Conservation (phyloP, 2,113 vertebrate species). For the Indicator maculatus region DNA sequence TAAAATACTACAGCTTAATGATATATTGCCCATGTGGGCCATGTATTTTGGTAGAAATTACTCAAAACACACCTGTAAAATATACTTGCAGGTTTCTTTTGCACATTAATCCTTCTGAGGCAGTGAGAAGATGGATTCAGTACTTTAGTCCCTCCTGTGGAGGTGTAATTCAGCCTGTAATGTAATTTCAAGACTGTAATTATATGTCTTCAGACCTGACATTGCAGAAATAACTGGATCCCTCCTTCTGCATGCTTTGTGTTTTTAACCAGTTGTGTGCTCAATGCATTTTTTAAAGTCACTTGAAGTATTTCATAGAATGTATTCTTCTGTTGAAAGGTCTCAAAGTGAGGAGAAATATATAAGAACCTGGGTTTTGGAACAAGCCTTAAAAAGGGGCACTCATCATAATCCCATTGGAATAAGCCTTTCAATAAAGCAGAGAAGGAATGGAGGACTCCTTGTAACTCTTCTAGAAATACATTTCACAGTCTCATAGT, state of each 20-base stretch:
- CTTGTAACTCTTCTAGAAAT: too few relatives aligned
- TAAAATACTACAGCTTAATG: neutral
- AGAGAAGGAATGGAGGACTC: neutral
- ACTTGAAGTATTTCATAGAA: neutral
- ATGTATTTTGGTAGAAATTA: neutral
- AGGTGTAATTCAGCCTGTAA: neutral
- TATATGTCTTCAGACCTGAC: neutral
- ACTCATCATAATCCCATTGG: rapidly evolving
- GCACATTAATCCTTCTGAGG: neutral
- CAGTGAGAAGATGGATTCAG: neutral
- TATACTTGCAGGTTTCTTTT: neutral
- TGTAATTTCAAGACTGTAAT: neutral
- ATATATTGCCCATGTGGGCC: neutral
- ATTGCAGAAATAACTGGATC: neutral
- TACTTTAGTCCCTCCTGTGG: neutral
- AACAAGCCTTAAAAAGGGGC: neutral
- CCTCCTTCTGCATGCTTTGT: neutral
- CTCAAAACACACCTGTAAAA: neutral
- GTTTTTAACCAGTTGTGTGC: neutral
- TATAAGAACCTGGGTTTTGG: neutral
- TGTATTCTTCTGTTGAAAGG: neutral
- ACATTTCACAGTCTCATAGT: too few relatives aligned
- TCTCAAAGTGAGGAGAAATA: neutral
- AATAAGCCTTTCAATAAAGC: neutral
- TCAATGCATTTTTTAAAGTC: neutral